Base-by-base conservation (phyloP, 2,797 vertebrate genomes). In the Acipenser ruthenus region DNA sequence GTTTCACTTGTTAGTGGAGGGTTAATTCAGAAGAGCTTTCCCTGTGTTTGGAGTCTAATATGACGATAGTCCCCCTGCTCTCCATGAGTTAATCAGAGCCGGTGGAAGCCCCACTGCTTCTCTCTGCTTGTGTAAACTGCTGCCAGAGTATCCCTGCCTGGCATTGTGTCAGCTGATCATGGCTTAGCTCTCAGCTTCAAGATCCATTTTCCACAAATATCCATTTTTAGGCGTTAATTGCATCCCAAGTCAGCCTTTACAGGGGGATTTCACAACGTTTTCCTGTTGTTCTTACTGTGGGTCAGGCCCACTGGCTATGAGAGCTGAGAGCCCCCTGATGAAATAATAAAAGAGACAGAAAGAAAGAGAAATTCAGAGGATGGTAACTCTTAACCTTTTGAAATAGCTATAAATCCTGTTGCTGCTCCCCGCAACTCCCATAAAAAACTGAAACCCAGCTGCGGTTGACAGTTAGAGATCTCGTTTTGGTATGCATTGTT, bases 341-440 rank as follows among this genome's bases (percentile, higher is more conserved):
- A 15, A 58, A 58, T n/a, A n/a, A 58, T 11, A 15, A 58, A 58
- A n/a, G 12, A 58, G n/a, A n/a, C 55, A 58, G 55, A n/a, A 13
- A n/a, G 55, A n/a, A 58, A 11, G 11, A 58, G 55, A n/a, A 6
- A 58, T n/a, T 58, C 55, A 6, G 15, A 58, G 37, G 37, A 37
- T 37, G 37, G 37, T 37, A 37, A 37, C 37, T 37, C 37, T 37
- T 37, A 37, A 37, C 37, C 80, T 85, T 79, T 73, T 79, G 75
- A 82, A 82, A 81, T 37, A 81, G 88, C 87, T 89, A 90, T 87
- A 88, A 80, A 78, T 87, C 85, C 85, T 83, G 78, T 18, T 77
- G 75, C 81, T 77, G 85, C 74, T 86, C 87, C 84, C 71, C 74
- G 87, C 89, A 89, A 90, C 88, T 73, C 73, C 76, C 76, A 71